Evolutionary conservation across 2,888 invertebrate species (phyloP).

Genomic region (Lasioglossum vierecki): DNA sequence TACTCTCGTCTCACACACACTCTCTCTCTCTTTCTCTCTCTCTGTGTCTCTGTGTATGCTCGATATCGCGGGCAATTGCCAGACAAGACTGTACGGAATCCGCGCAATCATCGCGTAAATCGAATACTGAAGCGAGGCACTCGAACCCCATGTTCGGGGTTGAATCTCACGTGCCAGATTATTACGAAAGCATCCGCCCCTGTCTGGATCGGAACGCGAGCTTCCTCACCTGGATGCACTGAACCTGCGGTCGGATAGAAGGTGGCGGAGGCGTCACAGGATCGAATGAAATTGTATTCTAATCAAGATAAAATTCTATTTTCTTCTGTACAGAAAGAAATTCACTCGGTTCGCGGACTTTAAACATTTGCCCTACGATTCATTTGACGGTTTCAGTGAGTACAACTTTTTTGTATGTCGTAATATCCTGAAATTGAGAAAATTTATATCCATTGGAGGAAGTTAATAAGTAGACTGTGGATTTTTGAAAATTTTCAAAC

Average conservation of each 20-base stretch:
- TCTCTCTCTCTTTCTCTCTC: neutral
- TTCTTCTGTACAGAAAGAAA: neutral
- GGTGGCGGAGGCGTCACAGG: slow-evolving; percentile 53
- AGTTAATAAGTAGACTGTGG: too few species aligned
- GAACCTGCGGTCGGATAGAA: slow-evolving; percentile 35
- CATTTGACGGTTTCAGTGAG: too few species aligned
- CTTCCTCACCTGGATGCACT: slow-evolving; percentile 10
- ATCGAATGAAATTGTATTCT: neutral
- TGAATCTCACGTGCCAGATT: slow-evolving; percentile 68
- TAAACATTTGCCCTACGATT: too few species aligned
- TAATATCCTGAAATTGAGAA: too few species aligned
- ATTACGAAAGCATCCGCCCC: slow-evolving; percentile 39
- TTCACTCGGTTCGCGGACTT: neutral
- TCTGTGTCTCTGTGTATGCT: slow-evolving; percentile 21
- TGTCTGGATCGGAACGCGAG: slow-evolving; percentile 7
- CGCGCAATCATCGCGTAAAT: slow-evolving; percentile 62
- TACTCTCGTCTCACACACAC: neutral
- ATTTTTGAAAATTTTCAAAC: too few species aligned
- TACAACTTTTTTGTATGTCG: too few species aligned
- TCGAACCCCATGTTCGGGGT: slow-evolving; percentile 44
- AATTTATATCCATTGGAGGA: too few species aligned
- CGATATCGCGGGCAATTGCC: slow-evolving; percentile 63
- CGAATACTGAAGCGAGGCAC: slow-evolving; percentile 52
- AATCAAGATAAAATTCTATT: neutral
- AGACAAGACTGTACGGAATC: slow-evolving; percentile 59